Evolutionary conservation across 35 echinoderm and acorn worm genomes (phyloP).

Genomic region (Eucidaris tribuloides): DNA sequence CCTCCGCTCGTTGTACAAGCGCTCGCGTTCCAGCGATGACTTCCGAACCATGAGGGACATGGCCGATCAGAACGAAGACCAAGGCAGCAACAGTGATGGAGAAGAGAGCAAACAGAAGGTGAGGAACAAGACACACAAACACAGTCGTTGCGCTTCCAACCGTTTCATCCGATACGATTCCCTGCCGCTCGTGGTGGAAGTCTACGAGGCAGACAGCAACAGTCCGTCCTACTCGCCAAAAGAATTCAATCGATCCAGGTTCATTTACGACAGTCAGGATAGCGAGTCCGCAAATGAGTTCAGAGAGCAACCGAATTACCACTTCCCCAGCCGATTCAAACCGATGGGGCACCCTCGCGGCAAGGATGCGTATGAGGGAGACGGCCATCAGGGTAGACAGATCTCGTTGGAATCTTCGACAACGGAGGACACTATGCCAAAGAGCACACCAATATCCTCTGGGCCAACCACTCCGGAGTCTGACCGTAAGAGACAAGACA

Average conservation of each 20-base stretch:
- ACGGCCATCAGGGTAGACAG: conserved; percentile 58
- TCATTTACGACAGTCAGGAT: conserved; percentile 46
- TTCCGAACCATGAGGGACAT: conserved; percentile 38
- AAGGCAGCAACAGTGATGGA: conserved; percentile 21
- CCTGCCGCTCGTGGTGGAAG: conserved; percentile 88
- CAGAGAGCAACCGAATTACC: not conserved
- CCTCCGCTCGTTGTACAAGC: conserved; percentile 19
- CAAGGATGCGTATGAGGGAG: conserved; percentile 44
- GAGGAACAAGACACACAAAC: conserved; percentile 21
- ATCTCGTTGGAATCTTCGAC: conserved; percentile 80
- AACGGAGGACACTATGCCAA: conserved; percentile 76
- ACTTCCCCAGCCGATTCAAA: not conserved
- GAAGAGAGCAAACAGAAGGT: conserved; percentile 34
- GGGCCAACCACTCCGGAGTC: conserved; percentile 75
- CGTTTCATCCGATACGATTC: conserved; percentile 93
- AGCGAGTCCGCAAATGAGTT: conserved; percentile 23
- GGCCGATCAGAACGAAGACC: conserved; percentile 17
- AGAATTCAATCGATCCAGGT: conserved; percentile 36
- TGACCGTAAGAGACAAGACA: conserved; percentile 54
- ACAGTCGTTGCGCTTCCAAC: conserved; percentile 54
- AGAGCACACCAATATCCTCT: conserved; percentile 89
- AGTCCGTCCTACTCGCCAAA: conserved; percentile 44
- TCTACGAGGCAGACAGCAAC: conserved; percentile 80
- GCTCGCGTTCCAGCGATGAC: conserved; percentile 68
- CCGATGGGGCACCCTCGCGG: conserved; percentile 4